Conservation (phyloP, 1,140 invertebrate genomes). For the Drosophila nikananu region DNA sequence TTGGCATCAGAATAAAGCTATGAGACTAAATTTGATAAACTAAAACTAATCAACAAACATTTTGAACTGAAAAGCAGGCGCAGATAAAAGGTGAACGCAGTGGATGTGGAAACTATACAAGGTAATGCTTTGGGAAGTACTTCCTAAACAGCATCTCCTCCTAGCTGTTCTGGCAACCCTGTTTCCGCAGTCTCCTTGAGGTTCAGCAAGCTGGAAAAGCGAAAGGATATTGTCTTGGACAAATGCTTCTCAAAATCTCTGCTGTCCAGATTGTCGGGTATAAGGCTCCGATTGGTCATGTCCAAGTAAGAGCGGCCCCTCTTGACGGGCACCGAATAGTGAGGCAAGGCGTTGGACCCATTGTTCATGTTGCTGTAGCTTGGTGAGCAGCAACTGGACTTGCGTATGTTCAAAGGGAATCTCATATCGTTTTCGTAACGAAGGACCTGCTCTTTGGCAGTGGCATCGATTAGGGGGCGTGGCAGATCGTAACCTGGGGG, state of each 20-base stretch:
- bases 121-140: background rate
- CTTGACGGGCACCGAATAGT: constrained; percentile 80
- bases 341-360: constrained; percentile 43
- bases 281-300: constrained; percentile 80
- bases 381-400: constrained; percentile 65
- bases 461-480: constrained; percentile 73
- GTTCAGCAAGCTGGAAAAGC: constrained; percentile 83
- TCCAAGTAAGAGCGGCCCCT: constrained; percentile 79
- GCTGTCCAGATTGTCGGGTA: constrained; percentile 81
- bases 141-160: constrained; percentile 62
- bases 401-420: constrained; percentile 78
- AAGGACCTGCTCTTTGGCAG: constrained; percentile 70
- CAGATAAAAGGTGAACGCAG: constrained; percentile 9
- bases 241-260: constrained; percentile 82
- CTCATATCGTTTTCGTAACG: constrained; percentile 83
- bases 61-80: constrained; percentile 76
- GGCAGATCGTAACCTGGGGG: constrained; percentile 82
- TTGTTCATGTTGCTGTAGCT: constrained; percentile 74
- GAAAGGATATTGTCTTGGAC: constrained; percentile 83
- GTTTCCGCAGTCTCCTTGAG: constrained; percentile 69
- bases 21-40: constrained; percentile 39
- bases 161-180: constrained; percentile 6
- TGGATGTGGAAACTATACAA: constrained; percentile 20
- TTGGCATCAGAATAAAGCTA: constrained; percentile 68
- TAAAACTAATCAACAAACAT: constrained; percentile 83